Evolutionary conservation across 2,888 invertebrate species (phyloP).

Genomic region (Mimachlamys varia): DNA sequence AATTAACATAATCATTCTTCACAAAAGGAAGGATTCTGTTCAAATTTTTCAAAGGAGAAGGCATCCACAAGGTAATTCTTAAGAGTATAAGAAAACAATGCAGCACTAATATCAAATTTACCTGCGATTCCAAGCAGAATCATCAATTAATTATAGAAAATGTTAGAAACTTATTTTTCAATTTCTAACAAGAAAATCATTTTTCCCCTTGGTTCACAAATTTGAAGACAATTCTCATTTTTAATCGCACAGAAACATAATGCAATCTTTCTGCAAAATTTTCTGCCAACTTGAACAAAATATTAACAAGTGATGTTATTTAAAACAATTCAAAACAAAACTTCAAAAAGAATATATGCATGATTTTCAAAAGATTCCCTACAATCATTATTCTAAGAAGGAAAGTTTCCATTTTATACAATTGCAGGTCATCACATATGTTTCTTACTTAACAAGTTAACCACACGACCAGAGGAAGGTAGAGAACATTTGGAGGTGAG

Average conservation of each 20-base stretch:
- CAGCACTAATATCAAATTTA: not conserved
- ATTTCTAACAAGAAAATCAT: not conserved
- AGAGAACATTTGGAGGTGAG: not conserved
- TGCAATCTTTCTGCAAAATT: not conserved
- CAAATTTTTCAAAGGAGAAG: not conserved
- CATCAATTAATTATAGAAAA: not conserved
- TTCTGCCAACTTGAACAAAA: not conserved
- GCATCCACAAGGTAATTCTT: not conserved
- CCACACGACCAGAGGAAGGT: conserved; percentile 14
- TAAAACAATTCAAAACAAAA: conserved; percentile 5
- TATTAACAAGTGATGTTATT: not conserved
- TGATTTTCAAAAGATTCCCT: conserved; percentile 20
- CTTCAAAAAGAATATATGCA: not conserved
- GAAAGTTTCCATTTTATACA: not conserved
- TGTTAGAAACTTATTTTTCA: not conserved
- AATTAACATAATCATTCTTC: not conserved
- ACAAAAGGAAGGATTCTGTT: not conserved
- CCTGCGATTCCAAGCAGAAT: not conserved
- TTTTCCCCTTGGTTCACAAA: not conserved
- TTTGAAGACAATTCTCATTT: not conserved
- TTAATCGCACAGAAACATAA: not conserved
- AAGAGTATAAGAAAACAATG: not conserved
- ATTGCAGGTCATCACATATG: not conserved
- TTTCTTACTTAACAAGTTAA: not conserved
- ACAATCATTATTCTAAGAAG: conserved; percentile 10